These are phyloP conservation scores for Myripristis jacobus DNA, from an alignment of 2,797 vertebrate species.

Conservation along the genomic window DNA sequence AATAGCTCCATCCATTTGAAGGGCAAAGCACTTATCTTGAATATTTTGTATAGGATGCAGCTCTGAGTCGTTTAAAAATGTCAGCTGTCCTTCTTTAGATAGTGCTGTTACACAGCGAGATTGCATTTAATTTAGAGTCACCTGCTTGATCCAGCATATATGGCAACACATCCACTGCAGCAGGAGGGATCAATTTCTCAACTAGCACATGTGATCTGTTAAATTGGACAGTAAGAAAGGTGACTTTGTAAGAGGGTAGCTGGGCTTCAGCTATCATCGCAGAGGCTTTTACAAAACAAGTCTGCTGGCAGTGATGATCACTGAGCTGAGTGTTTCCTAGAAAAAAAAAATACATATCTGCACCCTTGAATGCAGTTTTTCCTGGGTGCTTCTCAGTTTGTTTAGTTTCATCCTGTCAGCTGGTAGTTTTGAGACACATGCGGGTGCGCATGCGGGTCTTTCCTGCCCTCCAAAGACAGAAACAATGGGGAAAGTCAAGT, in stretches of 20 bases:
- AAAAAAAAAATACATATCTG: not conserved
- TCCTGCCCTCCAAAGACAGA: too few relatives aligned
- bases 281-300: constrained; percentile 25
- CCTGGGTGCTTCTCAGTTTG: too few relatives aligned
- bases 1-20: not conserved
- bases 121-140: not conserved
- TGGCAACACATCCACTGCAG: constrained; percentile 5
- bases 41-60: not conserved
- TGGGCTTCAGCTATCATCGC: constrained; percentile 8
- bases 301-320: constrained; percentile 2
- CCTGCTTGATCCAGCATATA: not conserved
- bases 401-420: not conserved
- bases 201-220: constrained; percentile 6
- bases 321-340: not conserved
- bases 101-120: not conserved
- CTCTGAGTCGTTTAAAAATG: not conserved
- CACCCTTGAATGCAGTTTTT: not conserved
- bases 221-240: not conserved
- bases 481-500: not conserved
- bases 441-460: not conserved
- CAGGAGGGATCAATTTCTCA: constrained; percentile 8
- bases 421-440: not conserved
- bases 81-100: not conserved
- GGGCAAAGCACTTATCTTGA: not conserved
- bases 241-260: constrained; percentile 18